Evolutionary conservation across 2,888 invertebrate species (phyloP), one percentile per base, ranked within the genome.

Genomic region (Zele albiditarsus): DNA sequence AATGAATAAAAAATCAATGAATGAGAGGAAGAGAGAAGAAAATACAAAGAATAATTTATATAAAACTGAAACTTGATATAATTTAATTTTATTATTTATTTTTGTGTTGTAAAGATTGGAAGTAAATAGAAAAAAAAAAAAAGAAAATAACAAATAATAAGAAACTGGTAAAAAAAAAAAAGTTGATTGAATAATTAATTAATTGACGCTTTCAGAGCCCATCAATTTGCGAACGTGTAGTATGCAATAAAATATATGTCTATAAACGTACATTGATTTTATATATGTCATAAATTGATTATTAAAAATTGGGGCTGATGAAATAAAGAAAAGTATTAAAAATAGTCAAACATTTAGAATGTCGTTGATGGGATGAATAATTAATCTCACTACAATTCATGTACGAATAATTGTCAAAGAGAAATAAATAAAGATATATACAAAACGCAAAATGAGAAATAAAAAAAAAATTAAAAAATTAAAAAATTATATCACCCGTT

Each of bases 231-330:
- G 82, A 46, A 46, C 83, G 82, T 85, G 84, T 85, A 84, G 84
- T 81, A 84, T 83, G 84, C 85, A 84, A 84, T 84, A 84, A 46
- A 46, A 16, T 46, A 84, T 83, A 81, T 74, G 78, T 81, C 79
- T 83, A 80, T 81, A 83, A 80, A 83, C 25, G 65, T 77, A 71
- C 79, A 77, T 78, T 81, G 77, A 81, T 82, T 81, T 83, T 82
- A 80, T 78, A 80, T 78, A 78, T 80, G 79, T 80, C 76, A 79
- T 75, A 77, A 46, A 46, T 46, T n/a, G n/a, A 46, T 46, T 46
- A 46, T 46, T 16, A 16, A n/a, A 46, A n/a, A 46, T 4, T 2
- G n/a, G n/a, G 16, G n/a, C 16, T 5, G 46, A 4, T 2, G n/a
- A 14, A 33, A 5, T 33, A 33, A 33, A 46, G n/a, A 16, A 16